Evolutionary conservation across 2,113 vertebrate genomes (phyloP), one percentile per base, ranked within the genome.

Genomic region (Aptenodytes forsteri): DNA sequence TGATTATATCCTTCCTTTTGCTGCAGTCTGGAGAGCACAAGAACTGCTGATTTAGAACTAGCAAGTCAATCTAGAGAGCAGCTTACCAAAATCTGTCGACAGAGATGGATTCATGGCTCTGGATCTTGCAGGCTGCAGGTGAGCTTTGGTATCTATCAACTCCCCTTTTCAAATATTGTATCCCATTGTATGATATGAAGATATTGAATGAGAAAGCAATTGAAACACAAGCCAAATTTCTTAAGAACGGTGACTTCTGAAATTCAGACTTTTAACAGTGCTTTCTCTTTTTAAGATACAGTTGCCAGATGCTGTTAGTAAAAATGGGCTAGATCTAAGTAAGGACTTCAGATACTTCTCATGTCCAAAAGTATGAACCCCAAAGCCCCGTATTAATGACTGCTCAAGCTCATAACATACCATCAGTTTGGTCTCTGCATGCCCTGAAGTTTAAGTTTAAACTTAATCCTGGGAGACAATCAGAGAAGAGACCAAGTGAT

Each of bases 81-180:
- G 54, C 55, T 88, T 61, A 72, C 17, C 46, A 93, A 77, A 93
- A 36, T 58, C 54, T 62, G 32, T 61, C 4, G 3, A 46, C 7
- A 72, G 52, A 83, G 25, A 66, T 40, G 5, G 25, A 76, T 83
- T 93, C 34, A 50, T 1, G 13, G 73, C 62, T 70, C 62, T 77
- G 40, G 49, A 94, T 94, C 88, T 95, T 94, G 87, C 93, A 97
- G 92, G 93, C 95, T 95, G 95, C 92, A 91, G 87, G 54, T 62
- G 12, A 76, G 62, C 65, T 90, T 81, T 66, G 32, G 62, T 9
- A 83, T 58, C 58, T 85, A 91, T 29, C 40, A 93, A 49, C 42
- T 58, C 19, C 16, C 7, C 40, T 90, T 83, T 80, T 72, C 49
- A 85, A 88, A 88, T 22, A 69, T 1, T 52, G 11, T 34, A 75